Conservation (phyloP, 1,140 invertebrate genomes). For the Paraescarpia echinospica region DNA sequence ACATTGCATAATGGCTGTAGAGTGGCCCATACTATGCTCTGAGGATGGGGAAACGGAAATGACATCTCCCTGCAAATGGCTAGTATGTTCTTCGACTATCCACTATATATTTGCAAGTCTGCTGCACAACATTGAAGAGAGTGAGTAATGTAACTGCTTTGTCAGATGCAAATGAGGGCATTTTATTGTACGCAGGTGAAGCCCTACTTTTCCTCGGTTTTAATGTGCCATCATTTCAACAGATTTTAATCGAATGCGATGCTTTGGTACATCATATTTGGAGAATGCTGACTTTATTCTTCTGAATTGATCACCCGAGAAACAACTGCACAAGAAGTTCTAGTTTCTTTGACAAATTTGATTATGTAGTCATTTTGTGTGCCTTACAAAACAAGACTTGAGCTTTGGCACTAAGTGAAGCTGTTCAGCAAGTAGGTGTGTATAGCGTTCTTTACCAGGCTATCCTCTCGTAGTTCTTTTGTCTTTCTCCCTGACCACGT, state of each 20-base stretch:
- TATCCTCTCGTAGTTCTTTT: neutral
- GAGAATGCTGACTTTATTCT: neutral
- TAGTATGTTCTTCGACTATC: neutral
- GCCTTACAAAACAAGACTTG: neutral
- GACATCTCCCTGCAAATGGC: neutral
- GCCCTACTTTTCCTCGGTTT: neutral
- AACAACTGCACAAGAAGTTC: neutral
- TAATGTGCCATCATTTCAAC: neutral
- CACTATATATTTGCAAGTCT: neutral
- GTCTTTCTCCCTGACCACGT: neutral
- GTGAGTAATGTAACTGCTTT: neutral
- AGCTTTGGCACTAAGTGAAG: neutral
- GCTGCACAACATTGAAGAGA: neutral
- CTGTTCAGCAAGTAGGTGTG: neutral
- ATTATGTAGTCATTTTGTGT: neutral
- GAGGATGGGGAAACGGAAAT: neutral
- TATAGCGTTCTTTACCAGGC: neutral
- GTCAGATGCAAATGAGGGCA: neutral
- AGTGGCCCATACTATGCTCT: neutral
- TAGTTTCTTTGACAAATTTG: neutral
- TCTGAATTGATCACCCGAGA: neutral
- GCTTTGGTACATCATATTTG: neutral
- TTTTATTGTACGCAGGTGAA: neutral
- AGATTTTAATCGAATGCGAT: neutral
- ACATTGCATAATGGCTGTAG: neutral